A percentile compares a stretch with the other conserved stretches of the same genome.
These are phyloP conservation scores for Propithecus deckenii DNA, from an alignment of 2,797 vertebrate genomes.

Conservation along the genomic window DNA sequence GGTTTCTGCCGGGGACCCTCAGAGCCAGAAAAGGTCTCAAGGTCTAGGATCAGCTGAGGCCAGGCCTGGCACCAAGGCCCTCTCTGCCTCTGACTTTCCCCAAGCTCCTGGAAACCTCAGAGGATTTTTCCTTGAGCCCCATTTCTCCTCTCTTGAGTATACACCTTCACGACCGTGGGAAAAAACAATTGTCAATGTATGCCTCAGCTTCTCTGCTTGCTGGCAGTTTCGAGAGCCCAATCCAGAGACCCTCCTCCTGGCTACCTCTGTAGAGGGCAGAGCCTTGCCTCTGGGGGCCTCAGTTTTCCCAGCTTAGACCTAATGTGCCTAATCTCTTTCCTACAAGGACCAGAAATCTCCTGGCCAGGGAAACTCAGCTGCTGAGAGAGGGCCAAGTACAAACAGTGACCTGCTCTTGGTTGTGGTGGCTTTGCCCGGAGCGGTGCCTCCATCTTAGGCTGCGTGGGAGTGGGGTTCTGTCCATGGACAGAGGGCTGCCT, in stretches of 20 bases:
- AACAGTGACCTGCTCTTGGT: background rate
- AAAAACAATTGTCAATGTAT: accelerated
- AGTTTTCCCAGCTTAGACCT: background rate
- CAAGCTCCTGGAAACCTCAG: background rate
- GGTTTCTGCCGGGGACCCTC: background rate
- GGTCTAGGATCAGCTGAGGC: background rate
- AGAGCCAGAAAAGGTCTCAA: accelerated
- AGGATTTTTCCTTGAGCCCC: background rate
- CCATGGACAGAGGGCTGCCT: background rate
- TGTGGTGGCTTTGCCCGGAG: background rate
- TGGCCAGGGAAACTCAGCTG: background rate
- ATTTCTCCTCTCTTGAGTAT: background rate
- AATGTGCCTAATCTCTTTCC: background rate
- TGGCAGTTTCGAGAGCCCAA: background rate
- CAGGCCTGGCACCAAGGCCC: background rate
- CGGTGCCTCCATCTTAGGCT: background rate
- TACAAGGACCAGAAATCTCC: background rate
- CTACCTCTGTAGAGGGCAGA: background rate
- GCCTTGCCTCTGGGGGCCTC: background rate
- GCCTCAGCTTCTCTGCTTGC: background rate
- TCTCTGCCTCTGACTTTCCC: background rate
- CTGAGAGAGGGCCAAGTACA: background rate
- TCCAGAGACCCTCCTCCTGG: background rate
- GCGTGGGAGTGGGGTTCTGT: background rate
- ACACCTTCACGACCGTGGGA: background rate